Evolutionary conservation across 2,113 vertebrate species (phyloP).

Genomic region (Gnathonemus echidnorhynchus): DNA sequence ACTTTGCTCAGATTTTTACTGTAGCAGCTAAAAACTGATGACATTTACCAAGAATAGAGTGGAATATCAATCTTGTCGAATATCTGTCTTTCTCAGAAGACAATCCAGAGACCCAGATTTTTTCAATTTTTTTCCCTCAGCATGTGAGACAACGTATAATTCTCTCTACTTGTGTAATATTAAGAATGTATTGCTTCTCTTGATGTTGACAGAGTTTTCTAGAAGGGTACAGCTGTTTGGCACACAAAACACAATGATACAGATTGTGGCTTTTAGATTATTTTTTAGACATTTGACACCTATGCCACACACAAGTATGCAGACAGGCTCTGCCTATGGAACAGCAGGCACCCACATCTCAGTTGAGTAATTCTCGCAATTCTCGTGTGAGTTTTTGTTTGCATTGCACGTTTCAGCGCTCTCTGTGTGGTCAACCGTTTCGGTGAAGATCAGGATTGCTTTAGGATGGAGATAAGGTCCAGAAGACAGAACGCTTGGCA

Average conservation of each 20-base stretch:
- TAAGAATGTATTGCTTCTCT: not conserved
- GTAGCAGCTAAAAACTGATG: not conserved
- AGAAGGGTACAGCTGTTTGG: not conserved
- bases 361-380: not conserved
- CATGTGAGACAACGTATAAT: not conserved
- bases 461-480: not conserved
- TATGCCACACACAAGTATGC: not conserved
- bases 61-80: not conserved
- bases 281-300: not conserved
- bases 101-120: not conserved
- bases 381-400: not conserved
- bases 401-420: not conserved
- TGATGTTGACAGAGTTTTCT: not conserved
- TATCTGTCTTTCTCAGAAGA: constrained; percentile 1
- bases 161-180: not conserved
- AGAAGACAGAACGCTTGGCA: not conserved
- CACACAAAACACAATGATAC: not conserved
- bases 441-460: not conserved
- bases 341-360: not conserved
- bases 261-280: not conserved
- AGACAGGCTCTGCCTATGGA: not conserved
- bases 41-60: not conserved
- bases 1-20: not conserved
- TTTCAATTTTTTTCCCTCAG: not conserved
- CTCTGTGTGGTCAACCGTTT: not conserved